Percentiles rank a stretch among this genome's conserved stretches.
These are phyloP conservation scores for Brachionus asplanchnoidis DNA, from an alignment of 1,140 invertebrate genomes.

Conservation along the genomic window DNA sequence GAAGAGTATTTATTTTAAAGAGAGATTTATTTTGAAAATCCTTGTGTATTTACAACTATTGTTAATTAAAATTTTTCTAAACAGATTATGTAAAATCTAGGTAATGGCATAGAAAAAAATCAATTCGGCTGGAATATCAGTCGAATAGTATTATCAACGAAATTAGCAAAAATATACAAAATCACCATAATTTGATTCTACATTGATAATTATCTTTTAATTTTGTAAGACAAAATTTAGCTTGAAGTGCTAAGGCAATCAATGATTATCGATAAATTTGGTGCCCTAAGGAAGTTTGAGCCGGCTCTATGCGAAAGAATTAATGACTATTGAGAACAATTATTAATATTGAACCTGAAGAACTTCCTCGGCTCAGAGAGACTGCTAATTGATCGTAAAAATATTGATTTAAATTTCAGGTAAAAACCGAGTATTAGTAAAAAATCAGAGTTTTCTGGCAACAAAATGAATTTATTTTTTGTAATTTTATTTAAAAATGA, in stretches of 20 bases:
- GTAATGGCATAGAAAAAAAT: not conserved
- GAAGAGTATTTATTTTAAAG: not conserved
- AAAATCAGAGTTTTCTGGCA: too few species aligned
- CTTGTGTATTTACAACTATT: not conserved
- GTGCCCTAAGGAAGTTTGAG: not conserved
- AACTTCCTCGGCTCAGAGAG: not conserved
- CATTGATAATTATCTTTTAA: not conserved
- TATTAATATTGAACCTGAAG: not conserved
- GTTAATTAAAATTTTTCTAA: not conserved
- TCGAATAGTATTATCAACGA: not conserved
- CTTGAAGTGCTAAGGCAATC: not conserved
- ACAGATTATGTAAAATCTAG: not conserved
- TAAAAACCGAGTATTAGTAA: too few species aligned
- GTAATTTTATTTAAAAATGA: not conserved
- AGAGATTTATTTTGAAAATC: not conserved
- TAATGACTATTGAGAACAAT: not conserved
- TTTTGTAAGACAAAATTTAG: not conserved
- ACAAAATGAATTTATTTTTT: too few species aligned
- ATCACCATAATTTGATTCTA: not conserved
- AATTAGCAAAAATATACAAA: not conserved
- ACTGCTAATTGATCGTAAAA: not conserved
- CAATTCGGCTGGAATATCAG: not conserved
- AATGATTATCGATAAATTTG: not conserved
- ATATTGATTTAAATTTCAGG: not conserved
- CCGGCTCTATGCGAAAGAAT: not conserved